Evolutionary conservation across 2,797 vertebrate genomes (phyloP), one percentile per base, ranked within the genome.

Genomic region (Phoeniculus purpureus): DNA sequence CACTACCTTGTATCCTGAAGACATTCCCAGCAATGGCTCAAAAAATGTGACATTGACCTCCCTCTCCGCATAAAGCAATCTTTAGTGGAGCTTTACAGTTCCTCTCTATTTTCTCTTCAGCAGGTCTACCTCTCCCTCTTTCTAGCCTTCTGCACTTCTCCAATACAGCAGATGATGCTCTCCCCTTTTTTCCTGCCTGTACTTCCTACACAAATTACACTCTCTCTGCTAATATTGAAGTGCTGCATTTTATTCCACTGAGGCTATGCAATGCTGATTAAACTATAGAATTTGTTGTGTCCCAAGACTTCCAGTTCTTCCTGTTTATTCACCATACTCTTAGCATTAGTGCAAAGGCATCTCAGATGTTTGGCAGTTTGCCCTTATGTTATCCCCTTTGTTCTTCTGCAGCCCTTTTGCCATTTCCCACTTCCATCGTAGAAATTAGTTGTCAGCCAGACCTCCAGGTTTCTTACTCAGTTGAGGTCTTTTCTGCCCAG

Each of bases 321-420:
- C 95, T 96, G 95, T 95, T 96, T 95, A 96, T 93, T 90, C 92
- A 94, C 92, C 81, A 92, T 77, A 85, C 88, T 94, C 88, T 80
- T 81, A 80, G 58, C 84, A 92, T 87, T 89, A 94, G 58, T 73
- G 75, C 73, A 93, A 94, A 94, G 85, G 58, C 78, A 82, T 85
- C 86, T 96, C 95, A 96, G 95, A 94, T 94, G 95, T 96, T 93
- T 96, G 93, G 94, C 94, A 94, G 54, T 51, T 85, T 87, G 94
- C 95, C 95, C 61, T 93, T 80, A 61, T 2, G 11, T 94, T 93
- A 94, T 94, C 81, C 92, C 29, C 94, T 94, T 90, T 22, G 1
- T 86, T 94, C 72, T 95, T 87, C 93, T 67, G 37, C 4, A 58
- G 58, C 58, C 58, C 79, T 90, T 58, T 70, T 89, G 81, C 68